Evolutionary conservation across 2,113 vertebrate species (phyloP).

Genomic region (Odontophorus gujanensis): DNA sequence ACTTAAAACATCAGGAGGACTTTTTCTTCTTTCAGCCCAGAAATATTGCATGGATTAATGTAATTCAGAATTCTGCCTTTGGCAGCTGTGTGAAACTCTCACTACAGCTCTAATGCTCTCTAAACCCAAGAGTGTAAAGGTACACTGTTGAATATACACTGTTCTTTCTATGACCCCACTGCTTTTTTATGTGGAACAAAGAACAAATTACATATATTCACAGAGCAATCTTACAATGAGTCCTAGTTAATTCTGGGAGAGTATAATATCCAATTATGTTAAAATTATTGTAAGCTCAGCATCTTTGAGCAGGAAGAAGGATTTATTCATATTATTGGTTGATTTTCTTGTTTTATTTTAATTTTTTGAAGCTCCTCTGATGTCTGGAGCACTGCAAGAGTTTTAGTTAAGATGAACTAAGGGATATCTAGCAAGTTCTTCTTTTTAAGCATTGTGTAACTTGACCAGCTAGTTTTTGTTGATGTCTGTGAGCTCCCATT

Average conservation of each 20-base stretch:
- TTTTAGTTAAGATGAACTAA: not conserved
- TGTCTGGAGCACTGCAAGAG: not conserved
- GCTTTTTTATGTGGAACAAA: not conserved
- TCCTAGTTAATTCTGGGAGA: not conserved
- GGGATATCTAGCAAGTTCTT: not conserved
- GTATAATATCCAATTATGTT: not conserved
- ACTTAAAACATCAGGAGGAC: not conserved
- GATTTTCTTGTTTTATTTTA: constrained; percentile 10
- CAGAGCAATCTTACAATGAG: not conserved
- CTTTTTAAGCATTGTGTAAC: not conserved
- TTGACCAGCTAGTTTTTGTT: not conserved
- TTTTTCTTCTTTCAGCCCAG: not conserved
- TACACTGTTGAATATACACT: not conserved
- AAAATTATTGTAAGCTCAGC: not conserved
- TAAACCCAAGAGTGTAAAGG: not conserved
- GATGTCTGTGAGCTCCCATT: not conserved
- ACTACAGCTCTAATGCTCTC: not conserved
- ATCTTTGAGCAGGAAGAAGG: not conserved
- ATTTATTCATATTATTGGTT: not conserved
- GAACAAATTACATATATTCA: not conserved
- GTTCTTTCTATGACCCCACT: not conserved
- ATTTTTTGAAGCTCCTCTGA: constrained; percentile 12
- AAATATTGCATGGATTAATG: not conserved
- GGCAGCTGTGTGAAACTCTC: not conserved
- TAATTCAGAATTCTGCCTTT: not conserved